phyloP scores from a whole-genome alignment of 2,888 invertebrate genomes.

The Agrochola litura region DNA sequence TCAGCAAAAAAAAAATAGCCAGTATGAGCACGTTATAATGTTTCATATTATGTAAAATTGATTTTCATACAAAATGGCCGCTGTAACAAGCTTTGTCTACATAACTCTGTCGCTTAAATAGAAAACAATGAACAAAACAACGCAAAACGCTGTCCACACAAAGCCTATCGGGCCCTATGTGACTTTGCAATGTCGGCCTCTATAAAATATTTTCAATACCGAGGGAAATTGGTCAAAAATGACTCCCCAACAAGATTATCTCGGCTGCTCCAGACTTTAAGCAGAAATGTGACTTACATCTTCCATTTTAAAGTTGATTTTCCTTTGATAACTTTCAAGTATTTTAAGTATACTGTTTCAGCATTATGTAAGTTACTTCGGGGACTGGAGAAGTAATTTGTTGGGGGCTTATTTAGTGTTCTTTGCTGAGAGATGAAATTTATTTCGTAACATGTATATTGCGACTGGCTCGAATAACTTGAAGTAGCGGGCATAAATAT shows the following conservation, averaged over 20 bases:
- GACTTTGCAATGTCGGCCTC: conserved; percentile 76
- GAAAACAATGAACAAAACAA: conserved; percentile 65
- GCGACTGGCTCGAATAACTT: conserved; percentile 53
- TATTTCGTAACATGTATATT: conserved; percentile 63
- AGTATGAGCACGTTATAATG: conserved; percentile 54
- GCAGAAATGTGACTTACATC: conserved; percentile 67
- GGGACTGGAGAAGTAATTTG: conserved; percentile 72
- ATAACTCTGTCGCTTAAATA: conserved; percentile 59
- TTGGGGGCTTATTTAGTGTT: conserved; percentile 68
- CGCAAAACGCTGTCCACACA: conserved; percentile 62
- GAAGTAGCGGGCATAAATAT: conserved; percentile 51
- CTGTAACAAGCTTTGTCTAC: conserved; percentile 67
- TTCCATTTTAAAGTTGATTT: conserved; percentile 70
- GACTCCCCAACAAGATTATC: conserved; percentile 84
- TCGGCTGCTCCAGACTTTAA: conserved; percentile 64
- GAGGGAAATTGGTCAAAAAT: conserved; percentile 86
- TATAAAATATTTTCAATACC: conserved; percentile 86
- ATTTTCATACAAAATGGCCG: conserved; percentile 64
- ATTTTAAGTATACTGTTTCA: conserved; percentile 76
- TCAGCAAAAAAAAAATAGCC: conserved; percentile 18
- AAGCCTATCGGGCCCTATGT: conserved; percentile 68
- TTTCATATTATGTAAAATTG: conserved; percentile 63
- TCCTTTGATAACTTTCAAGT: conserved; percentile 67
- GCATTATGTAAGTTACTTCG: conserved; percentile 74
- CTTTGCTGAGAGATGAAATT: conserved; percentile 65